These are phyloP conservation scores for Thamnophis elegans DNA, from an alignment of 2,797 vertebrate species.

Conservation along the genomic window DNA sequence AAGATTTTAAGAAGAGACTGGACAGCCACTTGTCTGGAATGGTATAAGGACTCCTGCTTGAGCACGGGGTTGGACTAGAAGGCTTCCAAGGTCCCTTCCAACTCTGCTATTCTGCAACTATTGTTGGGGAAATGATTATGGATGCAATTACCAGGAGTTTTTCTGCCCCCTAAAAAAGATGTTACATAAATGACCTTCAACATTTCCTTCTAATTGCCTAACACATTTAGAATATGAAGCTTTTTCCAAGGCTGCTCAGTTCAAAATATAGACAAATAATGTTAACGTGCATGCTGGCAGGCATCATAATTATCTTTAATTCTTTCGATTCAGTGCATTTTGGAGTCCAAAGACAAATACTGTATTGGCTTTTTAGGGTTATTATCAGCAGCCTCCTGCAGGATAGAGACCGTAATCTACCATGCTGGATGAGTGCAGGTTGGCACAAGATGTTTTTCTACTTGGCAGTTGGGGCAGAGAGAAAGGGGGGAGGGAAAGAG, in stretches of 20 bases:
- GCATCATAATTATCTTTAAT: not conserved
- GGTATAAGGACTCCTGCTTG: not conserved
- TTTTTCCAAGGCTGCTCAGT: not conserved
- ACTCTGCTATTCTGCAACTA: not conserved
- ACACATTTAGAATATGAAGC: not conserved
- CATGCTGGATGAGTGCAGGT: not conserved
- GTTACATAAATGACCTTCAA: not conserved
- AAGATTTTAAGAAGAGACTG: too few species aligned
- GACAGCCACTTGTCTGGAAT: not conserved
- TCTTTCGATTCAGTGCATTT: not conserved
- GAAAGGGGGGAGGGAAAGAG: not conserved
- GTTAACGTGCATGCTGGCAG: not conserved
- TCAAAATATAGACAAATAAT: not conserved
- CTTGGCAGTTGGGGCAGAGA: not conserved
- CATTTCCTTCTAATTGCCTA: not conserved
- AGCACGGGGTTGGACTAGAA: not conserved
- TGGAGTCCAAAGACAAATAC: not conserved
- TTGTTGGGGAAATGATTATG: not conserved
- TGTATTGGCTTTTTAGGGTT: not conserved
- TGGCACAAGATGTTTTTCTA: not conserved
- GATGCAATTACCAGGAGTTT: not conserved
- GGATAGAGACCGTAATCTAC: not conserved
- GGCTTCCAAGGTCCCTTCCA: not conserved
- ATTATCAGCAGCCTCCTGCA: not conserved
- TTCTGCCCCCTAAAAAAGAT: not conserved